These are phyloP conservation scores for Sciurus niger DNA, from an alignment of 2,113 vertebrate species.

Conservation along the genomic window DNA sequence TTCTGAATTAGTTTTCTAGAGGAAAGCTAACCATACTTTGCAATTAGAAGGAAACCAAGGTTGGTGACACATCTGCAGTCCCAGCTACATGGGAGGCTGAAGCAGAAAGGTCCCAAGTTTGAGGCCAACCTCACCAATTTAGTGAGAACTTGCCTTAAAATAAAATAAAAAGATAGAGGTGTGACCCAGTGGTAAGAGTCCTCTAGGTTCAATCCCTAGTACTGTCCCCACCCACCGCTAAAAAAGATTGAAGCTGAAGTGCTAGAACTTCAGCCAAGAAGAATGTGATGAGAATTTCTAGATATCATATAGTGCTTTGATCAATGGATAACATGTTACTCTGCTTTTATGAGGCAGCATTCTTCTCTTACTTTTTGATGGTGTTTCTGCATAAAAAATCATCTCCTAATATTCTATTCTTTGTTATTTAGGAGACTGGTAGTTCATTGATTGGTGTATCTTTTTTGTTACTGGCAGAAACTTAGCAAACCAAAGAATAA, in stretches of 20 bases:
- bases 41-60: constrained; percentile 52
- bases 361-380: not conserved
- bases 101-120: too few relatives aligned
- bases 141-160: too few relatives aligned
- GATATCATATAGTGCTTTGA: not conserved
- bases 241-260: constrained; percentile 30
- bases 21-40: constrained; percentile 21
- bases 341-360: not conserved
- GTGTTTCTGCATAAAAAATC: constrained; percentile 44
- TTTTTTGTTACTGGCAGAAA: constrained; percentile 44
- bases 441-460: constrained; percentile 24
- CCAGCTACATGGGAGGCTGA: too few relatives aligned
- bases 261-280: not conserved
- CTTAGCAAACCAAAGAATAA: constrained; percentile 38
- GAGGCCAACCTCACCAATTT: too few relatives aligned
- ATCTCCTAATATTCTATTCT: constrained; percentile 53
- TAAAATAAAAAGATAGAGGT: too few relatives aligned
- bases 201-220: too few relatives aligned
- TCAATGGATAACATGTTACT: not conserved
- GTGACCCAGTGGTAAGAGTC: too few relatives aligned
- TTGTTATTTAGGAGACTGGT: constrained; percentile 52
- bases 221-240: too few relatives aligned
- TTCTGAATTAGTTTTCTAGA: constrained; percentile 67
- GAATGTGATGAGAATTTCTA: not conserved
- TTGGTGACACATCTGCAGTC: too few relatives aligned